Base-by-base conservation (phyloP, 2,113 vertebrate genomes). In the Athene cunicularia region DNA sequence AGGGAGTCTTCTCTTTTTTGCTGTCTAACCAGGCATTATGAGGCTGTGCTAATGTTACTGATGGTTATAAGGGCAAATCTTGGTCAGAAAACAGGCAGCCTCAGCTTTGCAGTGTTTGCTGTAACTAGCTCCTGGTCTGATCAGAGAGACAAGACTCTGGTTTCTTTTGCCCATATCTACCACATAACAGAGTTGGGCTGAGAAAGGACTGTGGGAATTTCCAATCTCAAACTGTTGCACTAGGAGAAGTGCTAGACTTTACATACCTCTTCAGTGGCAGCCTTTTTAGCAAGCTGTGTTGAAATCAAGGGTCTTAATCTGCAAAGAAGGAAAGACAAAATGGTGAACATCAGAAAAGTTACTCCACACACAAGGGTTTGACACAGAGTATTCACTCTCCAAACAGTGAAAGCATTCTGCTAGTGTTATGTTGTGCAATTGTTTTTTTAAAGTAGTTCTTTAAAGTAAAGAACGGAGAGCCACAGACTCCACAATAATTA, bases 291-390 rank as follows among this genome's bases (percentile, higher is more conserved):
- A 19, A 98, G 97, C 67, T 98, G 99, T 14, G 98, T 91, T 12
- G 97, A 98, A 94, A 99, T 98, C 96, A 99, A 97, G 4, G 99
- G 99, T 93, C 98, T 98, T 96, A 99, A 97, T 97, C 99, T 99
- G 95, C 32, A 74, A 97, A 98, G 62, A 96, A 93, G 67, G 88
- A 93, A 85, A 77, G 58, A 49, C 76, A 58, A 75, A 56, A 93
- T 6, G n/a, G 58, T 63, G 37, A 96, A 77, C 35, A 91, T 32
- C 45, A 86, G 90, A 53, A 67, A 86, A 68, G 32, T 67, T 88
- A 83, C n/a, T 81, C 16, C 52, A 60, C 1, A 4, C 14, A 22
- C 30, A 71, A n/a, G 55, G 88, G 43, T 45, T 15, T 89, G 30
- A 88, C n/a, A 58, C 26, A 67, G 50, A 80, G 53, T n/a, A 80